These are phyloP conservation scores for Oryzias celebensis DNA, from an alignment of 2,113 vertebrate species.

Conservation along the genomic window DNA sequence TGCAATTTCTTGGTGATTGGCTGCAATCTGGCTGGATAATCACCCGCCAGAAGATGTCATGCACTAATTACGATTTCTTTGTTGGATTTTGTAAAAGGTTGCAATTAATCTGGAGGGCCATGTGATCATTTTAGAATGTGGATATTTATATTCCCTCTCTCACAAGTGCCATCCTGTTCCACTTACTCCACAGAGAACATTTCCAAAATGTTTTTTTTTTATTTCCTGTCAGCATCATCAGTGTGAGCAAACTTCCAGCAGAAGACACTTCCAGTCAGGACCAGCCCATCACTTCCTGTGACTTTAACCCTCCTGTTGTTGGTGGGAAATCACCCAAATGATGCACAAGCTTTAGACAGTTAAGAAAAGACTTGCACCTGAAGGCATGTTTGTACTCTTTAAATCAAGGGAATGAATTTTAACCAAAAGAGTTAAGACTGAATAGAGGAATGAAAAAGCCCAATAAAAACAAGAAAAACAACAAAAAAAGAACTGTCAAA, in stretches of 20 bases:
- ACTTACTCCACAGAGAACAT: not conserved
- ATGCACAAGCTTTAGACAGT: not conserved
- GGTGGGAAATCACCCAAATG: not conserved
- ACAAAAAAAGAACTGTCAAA: too few species aligned
- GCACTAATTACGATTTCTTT: conserved; percentile 49
- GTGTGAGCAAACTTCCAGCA: conserved; percentile 9
- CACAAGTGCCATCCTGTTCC: conserved; percentile 9
- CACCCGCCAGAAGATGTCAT: conserved; percentile 26
- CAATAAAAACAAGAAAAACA: too few species aligned
- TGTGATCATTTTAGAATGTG: conserved; percentile 40
- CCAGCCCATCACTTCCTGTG: not conserved
- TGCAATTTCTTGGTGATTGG: conserved; percentile 61
- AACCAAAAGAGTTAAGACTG: too few species aligned
- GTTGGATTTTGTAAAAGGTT: conserved; percentile 51
- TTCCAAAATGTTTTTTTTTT: conserved; percentile 7
- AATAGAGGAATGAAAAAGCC: too few species aligned
- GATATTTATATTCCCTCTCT: conserved; percentile 35
- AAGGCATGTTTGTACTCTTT: too few species aligned
- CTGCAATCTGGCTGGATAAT: conserved; percentile 60
- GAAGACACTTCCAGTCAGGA: conserved; percentile 14
- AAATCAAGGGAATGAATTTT: too few species aligned
- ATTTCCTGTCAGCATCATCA: conserved; percentile 27
- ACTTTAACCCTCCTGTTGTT: not conserved
- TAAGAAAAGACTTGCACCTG: too few species aligned
- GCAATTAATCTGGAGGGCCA: conserved; percentile 54